Evolutionary conservation across 2,797 vertebrate species (phyloP).

Genomic region (Helicolenus hilgendorfi): DNA sequence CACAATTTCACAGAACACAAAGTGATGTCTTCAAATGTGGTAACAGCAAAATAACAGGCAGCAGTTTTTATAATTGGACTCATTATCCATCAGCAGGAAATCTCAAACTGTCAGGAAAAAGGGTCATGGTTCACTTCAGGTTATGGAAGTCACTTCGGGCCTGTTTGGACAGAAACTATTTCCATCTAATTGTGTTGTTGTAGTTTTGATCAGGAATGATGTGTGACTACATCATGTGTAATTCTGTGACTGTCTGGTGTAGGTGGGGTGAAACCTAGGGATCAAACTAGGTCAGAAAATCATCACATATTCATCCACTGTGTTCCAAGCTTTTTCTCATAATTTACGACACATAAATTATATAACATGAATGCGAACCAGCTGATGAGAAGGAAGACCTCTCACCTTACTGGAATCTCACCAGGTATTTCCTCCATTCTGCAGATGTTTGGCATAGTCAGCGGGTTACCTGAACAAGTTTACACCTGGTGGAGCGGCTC

Average conservation of each 20-base stretch:
- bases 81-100: background rate
- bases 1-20: background rate
- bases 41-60: background rate
- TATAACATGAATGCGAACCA: background rate
- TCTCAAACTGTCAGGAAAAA: background rate
- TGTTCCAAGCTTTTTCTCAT: background rate
- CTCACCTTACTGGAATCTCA: constrained; percentile 34
- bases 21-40: background rate
- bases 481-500: constrained; percentile 48
- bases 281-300: background rate
- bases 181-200: background rate
- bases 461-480: constrained; percentile 57
- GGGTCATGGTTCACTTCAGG: background rate
- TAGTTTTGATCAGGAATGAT: background rate
- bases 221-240: constrained; percentile 13
- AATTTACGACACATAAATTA: background rate
- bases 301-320: background rate
- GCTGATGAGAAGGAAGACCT: background rate
- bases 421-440: constrained; percentile 66
- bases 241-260: background rate
- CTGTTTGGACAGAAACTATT: background rate
- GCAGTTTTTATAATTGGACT: background rate
- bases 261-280: constrained; percentile 5
- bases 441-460: constrained; percentile 65
- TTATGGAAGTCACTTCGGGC: background rate